Evolutionary conservation across 2,797 vertebrate species (phyloP).

Genomic region (Cuculus canorus): DNA sequence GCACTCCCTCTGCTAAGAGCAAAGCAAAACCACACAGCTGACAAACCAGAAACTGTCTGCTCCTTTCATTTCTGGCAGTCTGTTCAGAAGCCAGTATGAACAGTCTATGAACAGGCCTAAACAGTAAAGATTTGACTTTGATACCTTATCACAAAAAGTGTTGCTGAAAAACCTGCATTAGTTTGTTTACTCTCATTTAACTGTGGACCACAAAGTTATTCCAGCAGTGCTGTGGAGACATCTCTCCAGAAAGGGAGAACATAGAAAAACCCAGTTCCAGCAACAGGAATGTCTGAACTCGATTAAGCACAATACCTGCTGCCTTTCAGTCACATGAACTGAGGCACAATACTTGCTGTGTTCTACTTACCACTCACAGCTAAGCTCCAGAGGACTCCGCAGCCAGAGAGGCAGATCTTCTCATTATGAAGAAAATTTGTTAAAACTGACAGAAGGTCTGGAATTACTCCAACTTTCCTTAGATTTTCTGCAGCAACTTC

Average conservation of each 20-base stretch:
- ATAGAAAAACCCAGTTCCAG: background rate
- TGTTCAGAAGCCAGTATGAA: background rate
- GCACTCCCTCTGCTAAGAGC: background rate
- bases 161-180: background rate
- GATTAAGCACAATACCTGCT: background rate
- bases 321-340: background rate
- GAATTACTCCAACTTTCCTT: constrained; percentile 42
- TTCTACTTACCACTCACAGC: constrained; percentile 68
- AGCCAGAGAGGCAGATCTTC: constrained; percentile 65
- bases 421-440: constrained; percentile 19
- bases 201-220: background rate
- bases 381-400: constrained; percentile 75
- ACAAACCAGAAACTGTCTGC: background rate
- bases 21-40: background rate
- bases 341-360: background rate
- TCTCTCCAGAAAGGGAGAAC: background rate
- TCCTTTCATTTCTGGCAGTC: background rate
- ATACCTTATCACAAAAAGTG: background rate
- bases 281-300: background rate
- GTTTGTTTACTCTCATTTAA: background rate
- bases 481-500: constrained; percentile 43
- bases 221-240: background rate
- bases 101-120: background rate
- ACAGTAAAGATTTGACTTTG: background rate
- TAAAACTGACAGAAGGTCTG: constrained; percentile 64